Base-by-base conservation (phyloP, 2,888 invertebrate genomes). In the Chironomus tentans region DNA sequence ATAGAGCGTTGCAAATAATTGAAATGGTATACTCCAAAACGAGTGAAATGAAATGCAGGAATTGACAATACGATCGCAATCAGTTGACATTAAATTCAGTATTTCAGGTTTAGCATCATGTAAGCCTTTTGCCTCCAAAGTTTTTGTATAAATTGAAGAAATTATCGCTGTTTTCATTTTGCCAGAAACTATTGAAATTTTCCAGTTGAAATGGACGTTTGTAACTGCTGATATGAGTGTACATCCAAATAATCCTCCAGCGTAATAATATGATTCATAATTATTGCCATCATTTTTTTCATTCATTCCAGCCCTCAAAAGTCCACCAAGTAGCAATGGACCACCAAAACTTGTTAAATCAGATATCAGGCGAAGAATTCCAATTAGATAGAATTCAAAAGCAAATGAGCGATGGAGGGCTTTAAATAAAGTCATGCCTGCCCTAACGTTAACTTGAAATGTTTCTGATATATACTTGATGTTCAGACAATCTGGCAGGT, bases 31-130 rank as follows among this genome's bases (percentile, higher is more conserved):
- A 83, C 97, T 97, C 98, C 98, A 98, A 79, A 97, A 87, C 4
- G 94, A 91, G 85, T 98, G 98, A 82, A 99, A 97, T 84, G 96
- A 97, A 2, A 95, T 92, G 83, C 96, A 97, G 22, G 97, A 94
- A 83, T 97, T 97, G 0, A 97, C 93, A 79, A 98, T 94, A 79
- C 98, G 88, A 82, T 98, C 97, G 0, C 94, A 92, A 82, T 99
- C 98, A 0, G 96, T 96, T 46, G 97, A 97, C 93, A 98, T 96
- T 79, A 95, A 93, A 84, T 98, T 98, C 1, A 97, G 89, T 77
- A 98, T 92, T 85, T 98, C 94, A 0, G 98, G 98, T 61, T 92
- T 87, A 13, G 87, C 79, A 56, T 82, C 81, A 46, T 81, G 80
- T 2, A 86, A 80, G 80, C 87, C 79, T 80, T 83, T 79, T 79